Percentiles rank a stretch among this genome's conserved stretches.
Conservation (phyloP, 2,888 invertebrate genomes). For the Acleris cristana region DNA sequence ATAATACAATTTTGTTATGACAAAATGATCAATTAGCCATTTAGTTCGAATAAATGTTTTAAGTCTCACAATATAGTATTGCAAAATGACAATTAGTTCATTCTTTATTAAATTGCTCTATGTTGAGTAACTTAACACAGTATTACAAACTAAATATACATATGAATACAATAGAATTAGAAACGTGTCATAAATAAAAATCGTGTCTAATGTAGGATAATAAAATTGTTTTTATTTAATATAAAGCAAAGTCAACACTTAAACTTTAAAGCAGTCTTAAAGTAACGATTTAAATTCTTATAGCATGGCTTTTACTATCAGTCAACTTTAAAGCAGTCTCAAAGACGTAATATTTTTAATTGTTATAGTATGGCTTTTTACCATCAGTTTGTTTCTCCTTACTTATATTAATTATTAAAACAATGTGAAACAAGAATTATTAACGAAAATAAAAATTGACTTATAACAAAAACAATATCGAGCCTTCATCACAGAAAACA, state of each 20-base stretch:
- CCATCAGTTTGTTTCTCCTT: background rate
- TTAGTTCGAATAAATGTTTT: constrained; percentile 6
- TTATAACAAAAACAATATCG: background rate
- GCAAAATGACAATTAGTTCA: background rate
- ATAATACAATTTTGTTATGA: background rate
- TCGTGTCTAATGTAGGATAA: background rate
- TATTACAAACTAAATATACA: background rate
- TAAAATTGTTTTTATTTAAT: background rate
- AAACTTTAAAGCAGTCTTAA: background rate
- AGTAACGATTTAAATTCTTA: background rate
- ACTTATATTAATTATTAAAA: background rate
- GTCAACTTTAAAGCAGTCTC: too few relatives aligned
- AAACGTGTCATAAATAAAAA: background rate
- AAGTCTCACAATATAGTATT: constrained; percentile 3
- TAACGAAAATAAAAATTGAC: background rate
- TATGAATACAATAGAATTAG: background rate
- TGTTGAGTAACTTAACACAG: background rate
- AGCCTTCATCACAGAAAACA: background rate
- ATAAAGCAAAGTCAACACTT: background rate
- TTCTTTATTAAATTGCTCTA: background rate
- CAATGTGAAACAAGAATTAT: background rate
- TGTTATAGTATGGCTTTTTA: background rate
- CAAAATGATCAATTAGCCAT: constrained; percentile 1
- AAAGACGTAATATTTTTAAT: too few relatives aligned
- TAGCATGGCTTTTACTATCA: too few relatives aligned